Evolutionary conservation across 2,113 vertebrate species (phyloP).

Genomic region (Amazona vittata): DNA sequence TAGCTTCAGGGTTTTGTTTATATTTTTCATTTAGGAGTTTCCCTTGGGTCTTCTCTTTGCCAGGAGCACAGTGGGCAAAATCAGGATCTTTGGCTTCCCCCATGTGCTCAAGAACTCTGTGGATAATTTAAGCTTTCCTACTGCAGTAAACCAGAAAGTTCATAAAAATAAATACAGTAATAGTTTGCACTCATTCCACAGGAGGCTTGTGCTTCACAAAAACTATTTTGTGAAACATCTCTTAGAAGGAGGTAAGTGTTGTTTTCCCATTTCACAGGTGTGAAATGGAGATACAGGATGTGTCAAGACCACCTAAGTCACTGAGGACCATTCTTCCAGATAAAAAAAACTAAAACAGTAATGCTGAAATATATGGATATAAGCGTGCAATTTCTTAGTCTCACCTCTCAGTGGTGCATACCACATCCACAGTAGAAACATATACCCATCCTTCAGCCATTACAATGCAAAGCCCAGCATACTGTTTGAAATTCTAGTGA

Average conservation of each 20-base stretch:
- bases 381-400: not conserved
- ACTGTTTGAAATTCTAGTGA: not conserved
- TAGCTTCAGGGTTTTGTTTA: constrained; percentile 72
- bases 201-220: constrained; percentile 36
- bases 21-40: constrained; percentile 72
- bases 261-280: not conserved
- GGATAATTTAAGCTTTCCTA: constrained; percentile 59
- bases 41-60: constrained; percentile 64
- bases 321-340: not conserved
- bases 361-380: not conserved
- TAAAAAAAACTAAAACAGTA: not conserved
- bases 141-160: constrained; percentile 52
- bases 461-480: not conserved
- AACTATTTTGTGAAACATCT: constrained; percentile 17
- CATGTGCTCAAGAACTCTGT: constrained; percentile 54
- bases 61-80: constrained; percentile 65
- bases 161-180: constrained; percentile 62
- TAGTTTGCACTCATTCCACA: constrained; percentile 55
- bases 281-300: not conserved
- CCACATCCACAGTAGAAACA: not conserved
- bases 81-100: constrained; percentile 53
- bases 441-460: not conserved
- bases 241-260: not conserved
- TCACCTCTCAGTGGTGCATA: not conserved
- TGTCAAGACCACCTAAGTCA: not conserved